These are phyloP conservation scores for Lordiphosa mommai DNA, from an alignment of 1,140 invertebrate species.

Conservation along the genomic window DNA sequence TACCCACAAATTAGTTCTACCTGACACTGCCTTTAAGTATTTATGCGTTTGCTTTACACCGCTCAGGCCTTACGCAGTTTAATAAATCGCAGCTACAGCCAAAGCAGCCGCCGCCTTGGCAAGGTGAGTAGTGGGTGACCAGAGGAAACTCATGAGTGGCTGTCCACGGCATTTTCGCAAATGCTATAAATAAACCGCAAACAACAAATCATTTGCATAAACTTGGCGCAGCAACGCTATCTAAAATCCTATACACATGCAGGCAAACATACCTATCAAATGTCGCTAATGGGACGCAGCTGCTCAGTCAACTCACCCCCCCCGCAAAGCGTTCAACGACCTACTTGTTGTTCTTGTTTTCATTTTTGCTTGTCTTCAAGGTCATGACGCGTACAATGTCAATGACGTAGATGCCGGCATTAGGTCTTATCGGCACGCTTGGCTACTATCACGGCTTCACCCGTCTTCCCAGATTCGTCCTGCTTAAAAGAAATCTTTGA, in stretches of 20 bases:
- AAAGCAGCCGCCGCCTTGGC: conserved; percentile 11
- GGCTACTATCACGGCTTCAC: no score
- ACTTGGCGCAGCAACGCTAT: conserved; percentile 3
- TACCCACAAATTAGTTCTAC: not conserved
- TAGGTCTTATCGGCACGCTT: not conserved
- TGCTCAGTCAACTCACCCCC: not conserved
- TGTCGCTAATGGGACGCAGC: not conserved
- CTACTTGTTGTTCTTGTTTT: conserved; percentile 58
- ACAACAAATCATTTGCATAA: conserved; percentile 45
- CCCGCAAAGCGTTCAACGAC: conserved; percentile 22
- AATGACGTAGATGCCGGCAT: conserved; percentile 28
- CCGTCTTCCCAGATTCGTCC: no score
- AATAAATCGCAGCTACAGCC: conserved; percentile 28
- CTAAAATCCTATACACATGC: not conserved
- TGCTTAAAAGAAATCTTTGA: not conserved
- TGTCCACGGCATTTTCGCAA: conserved; percentile 12
- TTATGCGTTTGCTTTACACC: conserved; percentile 44
- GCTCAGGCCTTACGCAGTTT: conserved; percentile 16
- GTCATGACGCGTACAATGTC: conserved; percentile 33
- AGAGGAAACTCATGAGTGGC: not conserved
- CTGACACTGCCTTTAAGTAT: not conserved
- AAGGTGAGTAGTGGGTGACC: conserved; percentile 34
- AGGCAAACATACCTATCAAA: not conserved
- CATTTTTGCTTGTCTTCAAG: conserved; percentile 34
- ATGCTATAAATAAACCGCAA: conserved; percentile 51